Evolutionary conservation across 1,140 invertebrate species (phyloP).

Genomic region (Drosophila arawakana): DNA sequence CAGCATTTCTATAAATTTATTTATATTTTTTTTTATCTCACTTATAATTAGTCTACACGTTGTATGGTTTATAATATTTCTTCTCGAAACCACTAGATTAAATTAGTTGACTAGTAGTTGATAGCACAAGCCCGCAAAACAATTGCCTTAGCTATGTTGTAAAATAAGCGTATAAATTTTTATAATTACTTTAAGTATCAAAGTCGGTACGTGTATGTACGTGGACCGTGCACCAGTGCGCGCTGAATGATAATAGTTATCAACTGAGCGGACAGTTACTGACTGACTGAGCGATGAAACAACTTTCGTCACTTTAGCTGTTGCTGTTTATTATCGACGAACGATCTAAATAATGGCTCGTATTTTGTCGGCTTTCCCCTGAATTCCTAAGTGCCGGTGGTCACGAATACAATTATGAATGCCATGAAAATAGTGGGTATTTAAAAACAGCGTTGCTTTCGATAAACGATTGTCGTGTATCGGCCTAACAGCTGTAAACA

Average conservation of each 20-base stretch:
- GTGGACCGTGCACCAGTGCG: conserved; percentile 30
- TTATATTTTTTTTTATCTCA: conserved; percentile 1
- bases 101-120: conserved; percentile 16
- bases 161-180: conserved; percentile 40
- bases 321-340: conserved; percentile 18
- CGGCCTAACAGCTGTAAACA: too few relatives aligned
- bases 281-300: conserved; percentile 47
- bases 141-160: conserved; percentile 7
- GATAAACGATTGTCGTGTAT: too few relatives aligned
- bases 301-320: conserved; percentile 29
- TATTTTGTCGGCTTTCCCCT: too few relatives aligned
- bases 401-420: too few relatives aligned
- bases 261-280: conserved; percentile 41
- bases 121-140: not conserved
- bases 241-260: conserved; percentile 29
- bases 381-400: too few relatives aligned
- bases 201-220: conserved; percentile 38
- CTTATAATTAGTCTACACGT: conserved; percentile 2
- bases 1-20: not conserved
- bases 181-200: conserved; percentile 76
- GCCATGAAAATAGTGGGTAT: too few relatives aligned
- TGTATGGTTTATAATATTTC: not conserved
- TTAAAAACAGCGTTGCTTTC: too few relatives aligned
- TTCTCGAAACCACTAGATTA: conserved; percentile 3
- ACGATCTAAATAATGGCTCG: too few relatives aligned